Evolutionary conservation across 2,113 vertebrate genomes (phyloP), one percentile per base, ranked within the genome.

Genomic region (Phalacrocorax carbo): DNA sequence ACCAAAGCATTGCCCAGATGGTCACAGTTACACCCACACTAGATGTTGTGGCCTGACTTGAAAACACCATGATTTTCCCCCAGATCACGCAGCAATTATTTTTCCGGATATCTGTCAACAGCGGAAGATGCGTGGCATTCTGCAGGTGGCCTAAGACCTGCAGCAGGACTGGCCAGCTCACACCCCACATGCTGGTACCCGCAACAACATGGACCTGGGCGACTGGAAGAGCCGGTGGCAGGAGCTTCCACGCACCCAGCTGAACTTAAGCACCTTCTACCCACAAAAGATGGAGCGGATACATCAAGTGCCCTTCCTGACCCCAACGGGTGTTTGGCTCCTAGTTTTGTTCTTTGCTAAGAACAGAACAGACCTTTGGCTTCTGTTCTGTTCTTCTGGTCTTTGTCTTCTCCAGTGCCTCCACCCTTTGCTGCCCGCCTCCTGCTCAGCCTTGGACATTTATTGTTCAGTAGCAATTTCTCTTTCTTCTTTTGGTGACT

Each of bases 141-240:
- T 14, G 65, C 61, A 38, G 38, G 11, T 48, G 54, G 27, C 11
- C 38, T 1, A 19, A n/a, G 68, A 29, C 44, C 3, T 5, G n/a
- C 29, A 51, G 70, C 10, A 6, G 64, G 26, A 4, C 58, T 20
- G 66, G 22, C 34, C 20, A n/a, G 44, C 76, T 65, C 69, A 20
- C 64, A 13, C 12, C 10, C 10, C 36, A 6, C 0, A 0, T 10
- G 0, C 29, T 2, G 6, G 36, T 21, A 34, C 1, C 32, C 44
- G 38, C 71, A 93, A 22, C 13, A 52, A 32, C 57, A 19, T 18
- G 21, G 19, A 3, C 3, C 1, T 2, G 23, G 15, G 58, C 1
- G 49, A 55, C 26, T 61, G 72, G n/a, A 60, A 60, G 25, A 54
- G 32, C 7, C 0, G 2, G 20, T 4, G 1, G 48, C 26, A 23